Evolutionary conservation across 2,888 invertebrate genomes (phyloP).

Genomic region (Agriotes lineatus): DNA sequence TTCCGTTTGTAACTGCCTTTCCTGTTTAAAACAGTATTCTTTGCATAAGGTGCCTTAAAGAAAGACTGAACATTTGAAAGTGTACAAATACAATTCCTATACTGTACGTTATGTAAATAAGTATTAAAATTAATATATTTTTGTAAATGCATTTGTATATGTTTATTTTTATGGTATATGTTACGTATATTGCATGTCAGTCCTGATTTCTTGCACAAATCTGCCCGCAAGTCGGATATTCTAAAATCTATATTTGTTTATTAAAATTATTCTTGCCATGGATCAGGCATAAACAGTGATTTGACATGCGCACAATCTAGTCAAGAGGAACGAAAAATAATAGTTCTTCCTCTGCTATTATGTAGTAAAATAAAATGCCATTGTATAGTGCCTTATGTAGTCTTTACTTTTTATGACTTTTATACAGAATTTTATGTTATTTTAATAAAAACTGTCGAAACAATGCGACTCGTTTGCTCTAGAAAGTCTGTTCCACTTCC

Average conservation of each 20-base stretch:
- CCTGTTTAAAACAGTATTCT: slow-evolving; percentile 36
- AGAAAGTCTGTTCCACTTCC: slow-evolving; percentile 37
- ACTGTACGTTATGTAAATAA: slow-evolving; percentile 48
- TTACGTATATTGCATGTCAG: slow-evolving; percentile 11
- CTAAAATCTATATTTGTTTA: not conserved
- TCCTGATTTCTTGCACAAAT: slow-evolving; percentile 3
- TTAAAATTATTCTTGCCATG: not conserved
- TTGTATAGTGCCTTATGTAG: slow-evolving; percentile 66
- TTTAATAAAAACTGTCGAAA: slow-evolving; percentile 56
- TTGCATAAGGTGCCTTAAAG: slow-evolving; percentile 47
- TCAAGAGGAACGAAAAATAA: slow-evolving; percentile 56
- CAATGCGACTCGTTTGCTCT: slow-evolving; percentile 34
- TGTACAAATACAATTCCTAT: slow-evolving; percentile 45
- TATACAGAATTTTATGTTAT: slow-evolving; percentile 63
- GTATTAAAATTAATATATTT: slow-evolving; percentile 50
- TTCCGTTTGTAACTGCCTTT: slow-evolving; percentile 3
- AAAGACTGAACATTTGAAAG: slow-evolving; percentile 44
- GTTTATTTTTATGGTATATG: slow-evolving; percentile 37
- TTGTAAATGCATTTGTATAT: slow-evolving; percentile 48
- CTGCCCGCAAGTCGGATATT: not conserved
- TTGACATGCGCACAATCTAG: slow-evolving; percentile 57
- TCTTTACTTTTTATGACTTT: slow-evolving; percentile 50
- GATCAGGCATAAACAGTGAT: not conserved
- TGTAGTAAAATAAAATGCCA: slow-evolving; percentile 60
- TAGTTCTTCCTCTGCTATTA: slow-evolving; percentile 59